A percentile compares a stretch with the other conserved stretches of the same genome.
These are phyloP conservation scores for Cactoblastis cactorum DNA, from an alignment of 2,888 invertebrate species.

Conservation along the genomic window DNA sequence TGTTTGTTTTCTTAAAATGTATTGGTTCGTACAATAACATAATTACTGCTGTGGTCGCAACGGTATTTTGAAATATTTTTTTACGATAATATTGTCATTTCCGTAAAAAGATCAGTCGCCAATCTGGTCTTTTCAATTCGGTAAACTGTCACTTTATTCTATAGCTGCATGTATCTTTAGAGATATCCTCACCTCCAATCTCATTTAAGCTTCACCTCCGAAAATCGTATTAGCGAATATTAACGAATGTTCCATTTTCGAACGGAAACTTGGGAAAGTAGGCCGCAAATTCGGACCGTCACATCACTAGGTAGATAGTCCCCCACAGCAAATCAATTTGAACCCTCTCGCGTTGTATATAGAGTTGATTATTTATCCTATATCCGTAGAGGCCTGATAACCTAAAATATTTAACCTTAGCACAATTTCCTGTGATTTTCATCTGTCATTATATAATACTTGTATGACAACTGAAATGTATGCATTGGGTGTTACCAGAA, in stretches of 20 bases:
- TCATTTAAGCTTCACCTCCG: constrained; percentile 19
- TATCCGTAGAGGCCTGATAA: constrained; percentile 17
- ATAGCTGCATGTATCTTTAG: constrained; percentile 1
- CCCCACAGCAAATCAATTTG: constrained; percentile 11
- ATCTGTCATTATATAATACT: constrained; percentile 10
- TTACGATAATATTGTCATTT: too few relatives aligned
- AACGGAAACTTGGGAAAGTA: constrained; percentile 53
- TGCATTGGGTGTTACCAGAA: not conserved
- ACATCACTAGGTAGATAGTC: constrained; percentile 19
- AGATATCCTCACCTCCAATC: not conserved
- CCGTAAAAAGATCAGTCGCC: too few relatives aligned
- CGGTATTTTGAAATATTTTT: too few relatives aligned
- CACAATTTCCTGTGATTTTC: constrained; percentile 21
- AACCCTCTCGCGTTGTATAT: not conserved
- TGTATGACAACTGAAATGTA: not conserved
- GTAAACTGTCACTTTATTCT: not conserved
- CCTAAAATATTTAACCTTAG: constrained; percentile 24
- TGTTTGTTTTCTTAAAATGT: too few relatives aligned
- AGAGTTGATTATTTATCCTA: constrained; percentile 6
- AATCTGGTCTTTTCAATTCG: too few relatives aligned
- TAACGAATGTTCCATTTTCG: constrained; percentile 48
- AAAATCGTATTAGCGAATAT: constrained; percentile 54
- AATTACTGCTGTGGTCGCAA: too few relatives aligned
- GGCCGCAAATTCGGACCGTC: constrained; percentile 35
- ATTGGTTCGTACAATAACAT: too few relatives aligned